Evolutionary conservation across 2,797 vertebrate species (phyloP).

Genomic region (Sternotherus odoratus): DNA sequence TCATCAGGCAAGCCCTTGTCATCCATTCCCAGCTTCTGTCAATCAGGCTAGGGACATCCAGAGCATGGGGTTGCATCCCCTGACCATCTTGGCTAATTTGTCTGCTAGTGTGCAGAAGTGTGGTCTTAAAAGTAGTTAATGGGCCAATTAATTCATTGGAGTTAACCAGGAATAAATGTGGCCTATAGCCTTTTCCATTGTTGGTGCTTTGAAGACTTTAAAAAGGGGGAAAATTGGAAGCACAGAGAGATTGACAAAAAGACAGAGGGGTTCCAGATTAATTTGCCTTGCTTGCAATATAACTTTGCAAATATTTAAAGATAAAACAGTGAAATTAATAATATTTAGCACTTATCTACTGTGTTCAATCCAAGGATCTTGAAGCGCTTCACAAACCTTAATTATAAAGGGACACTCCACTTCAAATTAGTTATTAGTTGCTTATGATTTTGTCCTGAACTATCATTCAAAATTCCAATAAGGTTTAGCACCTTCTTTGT

Average conservation of each 20-base stretch:
- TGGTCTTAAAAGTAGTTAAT: neutral
- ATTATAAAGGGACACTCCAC: neutral
- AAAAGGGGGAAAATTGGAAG: neutral
- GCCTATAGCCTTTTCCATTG: neutral
- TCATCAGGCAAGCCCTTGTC: neutral
- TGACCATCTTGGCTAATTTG: neutral
- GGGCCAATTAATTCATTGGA: neutral
- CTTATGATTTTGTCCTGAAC: neutral
- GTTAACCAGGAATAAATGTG: neutral
- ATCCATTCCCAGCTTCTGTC: too few species aligned
- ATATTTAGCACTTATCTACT: neutral
- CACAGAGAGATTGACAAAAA: neutral
- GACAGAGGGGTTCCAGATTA: neutral
- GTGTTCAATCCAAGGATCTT: neutral
- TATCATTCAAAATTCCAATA: neutral
- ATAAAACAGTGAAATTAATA: neutral
- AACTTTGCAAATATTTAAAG: neutral
- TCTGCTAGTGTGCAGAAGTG: neutral
- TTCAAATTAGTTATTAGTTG: neutral
- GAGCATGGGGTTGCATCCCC: neutral
- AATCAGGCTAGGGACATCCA: neutral
- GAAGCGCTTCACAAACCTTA: neutral
- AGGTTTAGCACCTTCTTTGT: neutral
- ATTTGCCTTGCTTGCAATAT: neutral
- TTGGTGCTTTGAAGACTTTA: neutral